A percentile compares a stretch with the other conserved stretches of the same genome.
These are phyloP conservation scores for Homarus americanus DNA, from an alignment of 1,140 invertebrate species.

Conservation along the genomic window DNA sequence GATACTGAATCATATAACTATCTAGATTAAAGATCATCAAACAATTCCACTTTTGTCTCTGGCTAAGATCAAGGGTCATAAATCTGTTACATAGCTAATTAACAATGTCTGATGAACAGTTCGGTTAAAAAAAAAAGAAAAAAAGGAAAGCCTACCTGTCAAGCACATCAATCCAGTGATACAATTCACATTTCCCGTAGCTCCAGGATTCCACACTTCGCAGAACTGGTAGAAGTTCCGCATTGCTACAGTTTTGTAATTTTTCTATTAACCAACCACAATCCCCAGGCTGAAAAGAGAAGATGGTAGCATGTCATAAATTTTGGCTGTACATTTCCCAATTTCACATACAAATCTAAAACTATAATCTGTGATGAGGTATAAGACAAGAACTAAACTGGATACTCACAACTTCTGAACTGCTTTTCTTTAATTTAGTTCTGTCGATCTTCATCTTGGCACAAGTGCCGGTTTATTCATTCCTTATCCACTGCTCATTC, in stretches of 20 bases:
- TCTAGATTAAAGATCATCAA: no score
- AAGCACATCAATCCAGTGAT: conserved; percentile 93
- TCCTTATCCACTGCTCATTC: conserved; percentile 52
- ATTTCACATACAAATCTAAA: no score
- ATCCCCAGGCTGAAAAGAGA: conserved; percentile 85
- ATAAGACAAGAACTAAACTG: background rate
- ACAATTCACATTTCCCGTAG: conserved; percentile 93
- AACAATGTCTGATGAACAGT: no score
- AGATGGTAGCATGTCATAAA: no score
- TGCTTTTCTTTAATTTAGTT: conserved; percentile 91
- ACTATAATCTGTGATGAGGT: no score
- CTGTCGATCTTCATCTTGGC: conserved; percentile 91
- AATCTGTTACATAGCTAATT: no score
- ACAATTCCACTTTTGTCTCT: no score
- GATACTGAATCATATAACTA: no score
- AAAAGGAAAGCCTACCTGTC: conserved; percentile 83
- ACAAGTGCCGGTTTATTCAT: conserved; percentile 62
- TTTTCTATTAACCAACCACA: conserved; percentile 89
- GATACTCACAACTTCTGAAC: conserved; percentile 88
- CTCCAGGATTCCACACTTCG: conserved; percentile 90
- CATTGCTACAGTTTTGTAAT: conserved; percentile 85
- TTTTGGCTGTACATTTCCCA: no score
- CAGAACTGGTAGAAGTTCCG: conserved; percentile 84
- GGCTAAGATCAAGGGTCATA: no score
- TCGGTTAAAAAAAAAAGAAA: no score